Evolutionary conservation across 37 sponge, comb jelly and placozoan species (phyloP), one percentile per base, ranked within the genome.

Genomic region (Haliclona indistincta): DNA sequence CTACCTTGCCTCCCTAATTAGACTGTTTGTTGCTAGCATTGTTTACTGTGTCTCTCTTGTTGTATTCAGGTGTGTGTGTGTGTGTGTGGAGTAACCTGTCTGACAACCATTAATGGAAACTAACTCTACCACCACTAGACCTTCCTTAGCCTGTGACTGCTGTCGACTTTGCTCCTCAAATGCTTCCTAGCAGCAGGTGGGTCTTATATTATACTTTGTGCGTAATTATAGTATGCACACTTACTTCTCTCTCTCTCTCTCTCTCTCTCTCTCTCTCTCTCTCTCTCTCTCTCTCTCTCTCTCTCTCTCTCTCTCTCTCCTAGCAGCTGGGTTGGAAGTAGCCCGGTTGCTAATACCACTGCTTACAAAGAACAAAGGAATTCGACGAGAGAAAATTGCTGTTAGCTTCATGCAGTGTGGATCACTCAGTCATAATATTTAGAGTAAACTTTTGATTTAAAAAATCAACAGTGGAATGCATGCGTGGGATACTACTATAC

Each of bases 321-420:
- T 89, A 25, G 86, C 90, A 15, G 51, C 85, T 56, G 94, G 94
- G 4, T 53, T 85, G 40, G 94, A 93, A 34, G 40, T 19, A 52
- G 94, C 91, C 32, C 43, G n/a, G 17, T 28, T 93, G 6, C 32
- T 63, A 2, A 54, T 93, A 0, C 92, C 92, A 20, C 66, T 5
- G 13, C 3, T 2, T 6, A 22, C 19, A 28, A 20, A 1, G 7
- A n/a, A n/a, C n/a, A n/a, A n/a, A n/a, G n/a, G n/a, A n/a, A n/a
- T n/a, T n/a, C n/a, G 39, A n/a, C 61, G 60, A 60, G 28, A 5
- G 17, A 7, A 38, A 7, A 20, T 30, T 22, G 43, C 23, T 40
- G 2, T 37, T 63, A 62, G 30, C 81, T 8, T 68, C 86, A 10
- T 80, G 86, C 67, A 79, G 80, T 73, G 5, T 7, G 1, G 80